Evolutionary conservation across 2,888 invertebrate genomes (phyloP).

Genomic region (Frankliniella fusca): DNA sequence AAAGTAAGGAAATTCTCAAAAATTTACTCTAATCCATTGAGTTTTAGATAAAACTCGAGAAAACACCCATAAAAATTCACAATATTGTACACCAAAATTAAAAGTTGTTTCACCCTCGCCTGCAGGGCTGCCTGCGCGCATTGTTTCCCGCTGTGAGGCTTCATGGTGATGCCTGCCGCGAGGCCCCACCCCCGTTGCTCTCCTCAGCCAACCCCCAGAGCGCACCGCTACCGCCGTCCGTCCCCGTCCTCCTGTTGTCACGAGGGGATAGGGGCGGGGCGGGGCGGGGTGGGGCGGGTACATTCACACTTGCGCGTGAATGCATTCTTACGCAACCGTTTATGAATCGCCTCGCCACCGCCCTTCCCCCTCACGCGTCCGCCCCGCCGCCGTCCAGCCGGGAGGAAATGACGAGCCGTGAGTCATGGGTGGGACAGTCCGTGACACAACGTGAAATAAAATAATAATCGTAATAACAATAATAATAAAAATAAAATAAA

Average conservation of each 20-base stretch:
- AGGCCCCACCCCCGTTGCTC: neutral
- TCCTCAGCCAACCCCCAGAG: neutral
- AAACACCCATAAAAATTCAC: too few species aligned
- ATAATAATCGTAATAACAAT: too few species aligned
- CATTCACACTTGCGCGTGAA: neutral
- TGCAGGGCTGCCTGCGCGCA: too few species aligned
- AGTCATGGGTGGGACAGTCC: neutral
- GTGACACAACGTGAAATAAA: too few species aligned
- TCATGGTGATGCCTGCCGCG: too few species aligned
- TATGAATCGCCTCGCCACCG: neutral
- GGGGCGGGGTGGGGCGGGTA: neutral
- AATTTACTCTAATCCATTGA: too few species aligned
- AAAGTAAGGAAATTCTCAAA: too few species aligned
- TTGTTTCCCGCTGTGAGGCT: too few species aligned
- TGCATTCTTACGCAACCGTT: conserved; percentile 1
- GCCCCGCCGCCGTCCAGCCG: neutral
- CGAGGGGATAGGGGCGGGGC: neutral
- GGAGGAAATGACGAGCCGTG: neutral
- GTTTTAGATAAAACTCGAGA: too few species aligned
- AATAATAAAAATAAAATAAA: too few species aligned
- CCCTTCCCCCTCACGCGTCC: neutral
- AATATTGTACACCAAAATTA: too few species aligned
- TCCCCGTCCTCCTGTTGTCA: neutral
- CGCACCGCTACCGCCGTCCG: neutral
- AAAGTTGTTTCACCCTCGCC: too few species aligned